phyloP scores from a whole-genome alignment of 2,888 invertebrate genomes.

The Rhagonycha fulva region DNA sequence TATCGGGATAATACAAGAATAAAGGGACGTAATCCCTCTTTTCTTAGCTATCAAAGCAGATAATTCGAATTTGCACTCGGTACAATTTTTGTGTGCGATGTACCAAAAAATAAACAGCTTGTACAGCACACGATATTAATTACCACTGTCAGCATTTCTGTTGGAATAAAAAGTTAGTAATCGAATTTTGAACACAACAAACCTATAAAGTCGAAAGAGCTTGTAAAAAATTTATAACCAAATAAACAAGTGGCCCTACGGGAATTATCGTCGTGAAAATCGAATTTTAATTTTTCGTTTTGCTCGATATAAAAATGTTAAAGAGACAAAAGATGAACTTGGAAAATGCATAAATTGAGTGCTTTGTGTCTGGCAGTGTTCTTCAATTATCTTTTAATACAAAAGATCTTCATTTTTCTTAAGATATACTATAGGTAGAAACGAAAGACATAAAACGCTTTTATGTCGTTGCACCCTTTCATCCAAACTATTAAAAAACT shows the following conservation, averaged over 20 bases:
- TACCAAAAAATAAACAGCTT: constrained; percentile 9
- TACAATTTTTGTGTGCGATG: constrained; percentile 6
- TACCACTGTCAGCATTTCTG: not conserved
- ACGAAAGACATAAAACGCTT: constrained; percentile 29
- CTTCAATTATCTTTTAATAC: not conserved
- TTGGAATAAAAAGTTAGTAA: not conserved
- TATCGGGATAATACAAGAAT: constrained; percentile 29
- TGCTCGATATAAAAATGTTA: not conserved
- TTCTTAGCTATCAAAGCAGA: constrained; percentile 28
- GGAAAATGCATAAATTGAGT: not conserved
- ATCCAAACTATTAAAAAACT: constrained; percentile 25
- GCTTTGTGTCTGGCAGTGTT: not conserved
- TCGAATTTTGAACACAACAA: not conserved
- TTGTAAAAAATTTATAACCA: not conserved
- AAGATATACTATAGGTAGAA: constrained; percentile 7
- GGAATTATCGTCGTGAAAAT: not conserved
- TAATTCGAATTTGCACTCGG: constrained; percentile 8
- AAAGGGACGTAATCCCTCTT: constrained; percentile 28
- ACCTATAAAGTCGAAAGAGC: not conserved
- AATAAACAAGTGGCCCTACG: not conserved
- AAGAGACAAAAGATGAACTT: not conserved
- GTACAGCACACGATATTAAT: not conserved
- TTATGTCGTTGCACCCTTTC: constrained; percentile 31
- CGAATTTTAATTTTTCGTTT: not conserved
- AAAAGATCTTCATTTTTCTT: constrained; percentile 4